phyloP scores from a whole-genome alignment of 2,113 vertebrate genomes.

The Miniopterus natalensis region DNA sequence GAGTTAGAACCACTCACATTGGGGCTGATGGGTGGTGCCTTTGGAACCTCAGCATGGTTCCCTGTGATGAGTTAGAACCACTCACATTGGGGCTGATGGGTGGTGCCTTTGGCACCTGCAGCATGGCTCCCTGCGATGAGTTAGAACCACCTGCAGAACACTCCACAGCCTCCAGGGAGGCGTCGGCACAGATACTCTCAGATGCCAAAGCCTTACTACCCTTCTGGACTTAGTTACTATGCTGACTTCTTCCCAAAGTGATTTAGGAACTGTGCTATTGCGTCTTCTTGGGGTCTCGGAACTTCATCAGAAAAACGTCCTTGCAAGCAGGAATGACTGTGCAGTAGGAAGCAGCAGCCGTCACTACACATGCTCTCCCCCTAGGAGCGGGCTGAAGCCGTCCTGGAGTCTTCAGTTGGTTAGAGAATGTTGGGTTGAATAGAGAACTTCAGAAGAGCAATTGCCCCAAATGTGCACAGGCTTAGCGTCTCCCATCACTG shows the following conservation, averaged over 20 bases:
- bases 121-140: neutral
- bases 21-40: too few relatives aligned
- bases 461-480: neutral
- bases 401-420: neutral
- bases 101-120: too few relatives aligned
- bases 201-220: neutral
- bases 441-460: slow-evolving; percentile 7
- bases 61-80: neutral
- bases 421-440: neutral
- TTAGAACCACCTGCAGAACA: neutral
- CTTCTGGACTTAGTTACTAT: neutral
- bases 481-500: neutral
- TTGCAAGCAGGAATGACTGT: neutral
- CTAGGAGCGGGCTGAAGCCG: neutral
- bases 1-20: neutral
- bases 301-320: neutral
- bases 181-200: neutral
- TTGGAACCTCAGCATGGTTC: too few relatives aligned
- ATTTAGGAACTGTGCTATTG: neutral
- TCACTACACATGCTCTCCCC: neutral
- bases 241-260: neutral
- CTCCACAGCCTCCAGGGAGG: neutral
- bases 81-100: neutral
- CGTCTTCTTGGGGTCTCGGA: neutral
- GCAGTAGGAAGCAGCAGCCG: neutral